Evolutionary conservation across 2,888 invertebrate species (phyloP), one percentile per base, ranked within the genome.

Genomic region (Idaea biselata): DNA sequence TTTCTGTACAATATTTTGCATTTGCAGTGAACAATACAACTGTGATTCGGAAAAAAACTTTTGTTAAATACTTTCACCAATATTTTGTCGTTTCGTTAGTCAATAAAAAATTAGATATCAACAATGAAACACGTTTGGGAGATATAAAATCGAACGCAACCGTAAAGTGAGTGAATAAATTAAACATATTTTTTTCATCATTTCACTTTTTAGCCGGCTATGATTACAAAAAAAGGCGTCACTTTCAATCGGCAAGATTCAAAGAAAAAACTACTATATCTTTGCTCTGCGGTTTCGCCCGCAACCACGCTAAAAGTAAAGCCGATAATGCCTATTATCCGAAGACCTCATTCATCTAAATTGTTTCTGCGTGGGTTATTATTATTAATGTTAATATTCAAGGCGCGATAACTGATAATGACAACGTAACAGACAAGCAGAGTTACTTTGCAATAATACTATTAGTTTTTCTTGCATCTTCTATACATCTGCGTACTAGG

Each of bases 41-140:
- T 44, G 44, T 44, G 54, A 56, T 61, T 61, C 61, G 63, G 54
- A 70, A 81, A 79, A 78, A 81, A 77, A 75, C 75, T 11, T 44
- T 44, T 70, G 71, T 72, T 73, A 73, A 7, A 73, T 73, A 85
- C 89, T 89, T 89, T 88, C 89, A 82, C 89, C 78, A 67, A 66
- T 71, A 79, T 78, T 77, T 76, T 78, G 80, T 82, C 77, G 75
- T 69, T 73, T 44, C 73, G 78, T 71, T 72, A 71, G 77, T 74
- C 70, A 69, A 75, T 68, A 74, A 72, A 79, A 79, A 81, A 75
- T 69, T 62, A 61, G 71, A 71, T 67, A 60, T 66, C 67, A 70
- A 84, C 81, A 85, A 84, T 82, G 66, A 73, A 77, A 77, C 80
- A 80, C 80, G 81, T 82, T 84, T 84, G 78, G 82, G 79, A 75